Conservation (phyloP, 2,888 invertebrate species). For the Panorpa germanica region DNA sequence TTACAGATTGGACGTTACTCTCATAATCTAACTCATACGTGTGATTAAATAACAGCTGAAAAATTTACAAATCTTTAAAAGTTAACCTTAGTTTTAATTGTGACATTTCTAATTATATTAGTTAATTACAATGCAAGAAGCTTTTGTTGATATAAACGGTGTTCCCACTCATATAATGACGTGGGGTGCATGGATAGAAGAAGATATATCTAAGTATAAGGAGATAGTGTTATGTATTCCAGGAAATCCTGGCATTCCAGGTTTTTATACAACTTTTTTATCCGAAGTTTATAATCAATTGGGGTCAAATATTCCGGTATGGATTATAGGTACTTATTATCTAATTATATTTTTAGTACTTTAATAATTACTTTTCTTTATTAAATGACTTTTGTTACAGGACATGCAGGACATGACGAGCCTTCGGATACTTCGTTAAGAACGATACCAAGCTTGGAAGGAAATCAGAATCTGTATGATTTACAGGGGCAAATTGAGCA, state of each 20-base stretch:
- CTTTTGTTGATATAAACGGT: slow-evolving; percentile 32
- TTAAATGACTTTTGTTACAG: slow-evolving; percentile 14
- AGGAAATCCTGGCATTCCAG: slow-evolving; percentile 76
- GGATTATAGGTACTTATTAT: slow-evolving; percentile 43
- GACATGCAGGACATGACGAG: slow-evolving; percentile 67
- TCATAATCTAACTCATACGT: too few relatives aligned
- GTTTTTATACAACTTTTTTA: slow-evolving; percentile 63
- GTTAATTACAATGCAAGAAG: slow-evolving; percentile 25
- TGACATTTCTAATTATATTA: too few relatives aligned
- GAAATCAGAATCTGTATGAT: slow-evolving; percentile 42
- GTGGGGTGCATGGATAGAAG: slow-evolving; percentile 51
- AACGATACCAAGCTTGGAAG: slow-evolving; percentile 27
- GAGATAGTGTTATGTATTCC: slow-evolving; percentile 58
- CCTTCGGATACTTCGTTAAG: slow-evolving; percentile 30
- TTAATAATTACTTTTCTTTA: slow-evolving; percentile 4
- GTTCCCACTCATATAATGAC: slow-evolving; percentile 54
- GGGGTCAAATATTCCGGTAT: slow-evolving; percentile 43
- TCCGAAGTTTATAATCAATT: slow-evolving; percentile 38
- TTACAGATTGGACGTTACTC: too few relatives aligned
- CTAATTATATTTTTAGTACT: too few relatives aligned
- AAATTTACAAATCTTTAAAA: too few relatives aligned
- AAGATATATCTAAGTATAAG: slow-evolving; percentile 30
- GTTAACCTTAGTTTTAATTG: too few relatives aligned
- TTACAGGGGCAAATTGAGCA: slow-evolving; percentile 63
- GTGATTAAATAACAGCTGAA: too few relatives aligned